phyloP scores from a whole-genome alignment of 2,888 invertebrate species.

The Lordiphosa fenestrarum region DNA sequence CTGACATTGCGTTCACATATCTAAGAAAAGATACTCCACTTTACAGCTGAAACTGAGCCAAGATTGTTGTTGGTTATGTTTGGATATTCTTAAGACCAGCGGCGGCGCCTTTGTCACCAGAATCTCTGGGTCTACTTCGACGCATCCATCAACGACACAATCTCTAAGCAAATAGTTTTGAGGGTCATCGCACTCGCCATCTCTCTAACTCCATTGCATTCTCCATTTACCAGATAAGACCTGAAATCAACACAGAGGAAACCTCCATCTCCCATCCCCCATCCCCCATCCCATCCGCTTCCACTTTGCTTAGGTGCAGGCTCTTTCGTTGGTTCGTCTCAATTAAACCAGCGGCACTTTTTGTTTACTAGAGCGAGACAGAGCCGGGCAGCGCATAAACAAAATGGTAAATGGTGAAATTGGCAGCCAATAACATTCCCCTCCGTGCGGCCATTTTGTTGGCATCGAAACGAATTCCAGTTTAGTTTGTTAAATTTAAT shows the following conservation, averaged over 20 bases:
- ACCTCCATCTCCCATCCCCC: neutral
- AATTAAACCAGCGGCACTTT: constrained; percentile 61
- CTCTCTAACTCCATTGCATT: too few species aligned
- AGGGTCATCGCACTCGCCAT: too few species aligned
- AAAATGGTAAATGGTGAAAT: constrained; percentile 39
- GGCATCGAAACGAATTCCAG: constrained; percentile 1
- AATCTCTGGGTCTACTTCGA: too few species aligned
- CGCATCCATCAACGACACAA: too few species aligned
- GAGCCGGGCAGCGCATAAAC: constrained; percentile 18
- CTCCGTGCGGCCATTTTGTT: constrained; percentile 18
- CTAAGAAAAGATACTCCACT: too few species aligned
- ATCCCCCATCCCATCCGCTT: neutral
- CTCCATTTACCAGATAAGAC: constrained; percentile 5
- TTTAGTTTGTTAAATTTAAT: constrained; percentile 1
- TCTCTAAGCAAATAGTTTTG: too few species aligned
- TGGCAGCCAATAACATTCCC: constrained; percentile 24
- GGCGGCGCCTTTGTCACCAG: too few species aligned
- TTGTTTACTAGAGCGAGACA: constrained; percentile 43
- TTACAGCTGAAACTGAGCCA: too few species aligned
- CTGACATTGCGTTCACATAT: too few species aligned
- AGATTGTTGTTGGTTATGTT: too few species aligned
- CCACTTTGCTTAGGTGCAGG: constrained; percentile 1
- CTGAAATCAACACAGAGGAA: constrained; percentile 9
- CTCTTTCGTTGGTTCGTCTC: constrained; percentile 65
- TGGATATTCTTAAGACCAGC: too few species aligned